Evolutionary conservation across 2,797 vertebrate genomes (phyloP).

Genomic region (Chloroceryle inda): DNA sequence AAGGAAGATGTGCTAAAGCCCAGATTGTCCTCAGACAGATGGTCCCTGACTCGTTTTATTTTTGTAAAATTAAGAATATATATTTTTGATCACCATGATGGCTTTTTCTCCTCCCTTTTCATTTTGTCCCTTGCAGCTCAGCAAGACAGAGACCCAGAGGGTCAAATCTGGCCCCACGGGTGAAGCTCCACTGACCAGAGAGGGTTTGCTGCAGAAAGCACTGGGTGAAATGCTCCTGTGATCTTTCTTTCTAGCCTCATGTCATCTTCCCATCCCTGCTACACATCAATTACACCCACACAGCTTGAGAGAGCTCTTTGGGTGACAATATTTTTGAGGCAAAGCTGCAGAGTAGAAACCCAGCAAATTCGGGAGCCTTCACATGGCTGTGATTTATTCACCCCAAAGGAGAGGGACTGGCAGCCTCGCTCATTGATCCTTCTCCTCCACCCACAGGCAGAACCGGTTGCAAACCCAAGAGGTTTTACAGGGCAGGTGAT

Average conservation of each 20-base stretch:
- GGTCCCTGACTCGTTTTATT: neutral
- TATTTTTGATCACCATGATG: neutral
- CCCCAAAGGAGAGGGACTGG: neutral
- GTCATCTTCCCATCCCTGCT: neutral
- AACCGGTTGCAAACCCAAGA: neutral
- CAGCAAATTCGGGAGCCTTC: neutral
- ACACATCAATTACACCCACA: neutral
- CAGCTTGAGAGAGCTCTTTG: neutral
- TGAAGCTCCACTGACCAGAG: neutral
- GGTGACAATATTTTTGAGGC: neutral
- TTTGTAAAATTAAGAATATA: neutral
- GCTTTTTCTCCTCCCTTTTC: neutral
- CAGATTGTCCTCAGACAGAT: neutral
- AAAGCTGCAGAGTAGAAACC: neutral
- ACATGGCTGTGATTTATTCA: neutral
- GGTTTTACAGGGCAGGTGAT: neutral
- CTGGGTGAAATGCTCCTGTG: neutral
- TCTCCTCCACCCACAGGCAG: neutral
- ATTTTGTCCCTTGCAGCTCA: neutral
- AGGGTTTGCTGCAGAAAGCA: neutral
- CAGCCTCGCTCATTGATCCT: neutral
- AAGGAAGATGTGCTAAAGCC: neutral
- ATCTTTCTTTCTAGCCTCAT: neutral
- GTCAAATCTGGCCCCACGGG: neutral
- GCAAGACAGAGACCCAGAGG: neutral